Percentiles rank a stretch among this genome's conserved stretches.
Evolutionary conservation across 2,888 invertebrate species (phyloP).

Genomic region (Polia nebulosa): DNA sequence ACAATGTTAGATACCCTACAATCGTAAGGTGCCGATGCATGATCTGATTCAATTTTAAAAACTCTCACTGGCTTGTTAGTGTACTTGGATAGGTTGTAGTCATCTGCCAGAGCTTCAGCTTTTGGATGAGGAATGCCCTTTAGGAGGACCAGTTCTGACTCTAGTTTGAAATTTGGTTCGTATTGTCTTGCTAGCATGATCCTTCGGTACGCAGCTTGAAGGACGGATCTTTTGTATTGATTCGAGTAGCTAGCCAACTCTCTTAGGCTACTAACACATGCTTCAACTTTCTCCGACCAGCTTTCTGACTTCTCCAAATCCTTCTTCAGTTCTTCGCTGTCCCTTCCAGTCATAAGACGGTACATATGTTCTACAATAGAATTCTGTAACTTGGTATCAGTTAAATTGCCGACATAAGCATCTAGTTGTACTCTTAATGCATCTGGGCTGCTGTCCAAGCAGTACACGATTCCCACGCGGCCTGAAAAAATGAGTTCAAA

Average conservation of each 20-base stretch:
- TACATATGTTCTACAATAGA: slow-evolving; percentile 69
- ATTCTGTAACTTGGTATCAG: slow-evolving; percentile 70
- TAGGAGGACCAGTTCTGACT: slow-evolving; percentile 75
- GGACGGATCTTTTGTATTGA: slow-evolving; percentile 68
- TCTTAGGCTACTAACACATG: slow-evolving; percentile 62
- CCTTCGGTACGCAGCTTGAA: slow-evolving; percentile 71
- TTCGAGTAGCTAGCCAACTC: slow-evolving; percentile 65
- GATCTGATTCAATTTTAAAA: slow-evolving; percentile 69
- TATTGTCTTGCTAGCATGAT: slow-evolving; percentile 72
- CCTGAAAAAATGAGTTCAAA: slow-evolving; percentile 66
- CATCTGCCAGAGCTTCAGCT: slow-evolving; percentile 62
- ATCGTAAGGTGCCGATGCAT: slow-evolving; percentile 70
- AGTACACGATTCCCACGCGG: slow-evolving; percentile 73
- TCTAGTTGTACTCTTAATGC: slow-evolving; percentile 69
- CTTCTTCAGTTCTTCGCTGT: slow-evolving; percentile 52
- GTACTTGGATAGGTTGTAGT: slow-evolving; percentile 76
- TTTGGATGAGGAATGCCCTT: slow-evolving; percentile 70
- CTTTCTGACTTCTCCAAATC: slow-evolving; percentile 59
- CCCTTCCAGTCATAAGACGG: slow-evolving; percentile 64
- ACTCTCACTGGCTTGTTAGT: slow-evolving; percentile 71
- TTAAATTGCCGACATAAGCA: slow-evolving; percentile 51
- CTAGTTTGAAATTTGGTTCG: slow-evolving; percentile 69
- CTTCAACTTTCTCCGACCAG: slow-evolving; percentile 69
- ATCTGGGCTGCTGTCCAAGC: slow-evolving; percentile 79
- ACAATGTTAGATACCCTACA: slow-evolving; percentile 74